Evolutionary conservation across 2,888 invertebrate genomes (phyloP), one percentile per base, ranked within the genome.

Genomic region (Temnothorax unifasciatus): DNA sequence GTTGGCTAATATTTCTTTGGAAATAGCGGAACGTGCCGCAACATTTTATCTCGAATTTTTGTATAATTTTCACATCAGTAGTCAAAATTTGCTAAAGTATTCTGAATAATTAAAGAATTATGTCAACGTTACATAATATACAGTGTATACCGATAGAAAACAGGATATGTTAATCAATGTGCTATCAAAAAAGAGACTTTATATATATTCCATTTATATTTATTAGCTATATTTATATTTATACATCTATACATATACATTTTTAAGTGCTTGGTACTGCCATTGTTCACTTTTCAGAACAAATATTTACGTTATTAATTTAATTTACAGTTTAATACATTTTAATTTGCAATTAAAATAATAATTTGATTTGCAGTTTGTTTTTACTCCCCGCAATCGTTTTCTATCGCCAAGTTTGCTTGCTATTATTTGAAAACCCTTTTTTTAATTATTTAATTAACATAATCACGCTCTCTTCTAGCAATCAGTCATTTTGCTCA

Each of bases 41-140:
- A 73, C 38, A 73, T 57, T 41, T 44, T 15, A 25, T 61, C 44
- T 8, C 15, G 29, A 61, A 61, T 34, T 11, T 29, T 29, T 44
- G 44, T 29, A 74, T 74, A 44, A 61, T 18, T 73, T 57, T 59
- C 44, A 29, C 25, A 57, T 57, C 11, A 15, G 15, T n/a, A 41
- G 13, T 25, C 9, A 25, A 25, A 57, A 41, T 57, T 38, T 18
- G 21, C 21, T 50, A 38, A 38, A 38, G 2, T 38, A 15, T 25
- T 25, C 25, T 41, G 57, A 21, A 71, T 54, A 21, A 38, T 38
- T 57, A 11, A 57, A 25, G 25, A n/a, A 57, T 57, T 57, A 57
- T 57, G 41, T 57, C 2, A 15, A 57, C 15, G 1, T 68, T 68
- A n/a, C n/a, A 0, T 50, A 50, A 69, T n/a, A 25, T 34, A 34